Conservation (phyloP, 2,888 invertebrate genomes). For the Mellilla xanthometata region DNA sequence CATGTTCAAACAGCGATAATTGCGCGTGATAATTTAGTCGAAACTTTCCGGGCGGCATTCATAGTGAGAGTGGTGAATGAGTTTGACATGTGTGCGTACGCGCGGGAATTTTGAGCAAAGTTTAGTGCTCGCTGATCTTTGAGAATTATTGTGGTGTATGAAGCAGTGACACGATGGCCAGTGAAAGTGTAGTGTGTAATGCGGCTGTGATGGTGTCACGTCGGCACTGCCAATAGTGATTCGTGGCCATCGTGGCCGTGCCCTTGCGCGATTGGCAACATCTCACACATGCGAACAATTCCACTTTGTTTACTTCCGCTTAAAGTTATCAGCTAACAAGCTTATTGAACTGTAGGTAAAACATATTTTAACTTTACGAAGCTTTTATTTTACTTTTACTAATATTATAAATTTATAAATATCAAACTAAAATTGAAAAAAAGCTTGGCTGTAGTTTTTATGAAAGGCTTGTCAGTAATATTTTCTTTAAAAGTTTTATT, state of each 20-base stretch:
- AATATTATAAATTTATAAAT: too few species aligned
- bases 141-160: conserved; percentile 37
- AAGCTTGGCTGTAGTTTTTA: too few species aligned
- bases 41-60: conserved; percentile 32
- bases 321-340: conserved; percentile 28
- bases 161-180: conserved; percentile 31
- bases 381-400: too few species aligned
- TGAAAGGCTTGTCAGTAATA: too few species aligned
- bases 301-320: conserved; percentile 50
- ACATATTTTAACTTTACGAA: too few species aligned
- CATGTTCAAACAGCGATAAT: conserved; percentile 25
- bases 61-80: conserved; percentile 42
- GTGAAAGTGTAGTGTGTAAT: conserved; percentile 68
- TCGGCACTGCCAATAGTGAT: conserved; percentile 45
- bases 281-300: conserved; percentile 57
- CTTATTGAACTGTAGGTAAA: conserved; percentile 27
- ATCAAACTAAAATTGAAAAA: too few species aligned
- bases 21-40: conserved; percentile 37
- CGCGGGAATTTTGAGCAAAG: conserved; percentile 63
- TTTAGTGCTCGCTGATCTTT: too few species aligned
- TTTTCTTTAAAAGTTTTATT: too few species aligned
- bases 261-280: conserved; percentile 67
- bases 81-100: conserved; percentile 60
- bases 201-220: conserved; percentile 54
- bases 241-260: conserved; percentile 40